Conservation (phyloP, 2,113 vertebrate species). For the Odontesthes bonariensis region DNA sequence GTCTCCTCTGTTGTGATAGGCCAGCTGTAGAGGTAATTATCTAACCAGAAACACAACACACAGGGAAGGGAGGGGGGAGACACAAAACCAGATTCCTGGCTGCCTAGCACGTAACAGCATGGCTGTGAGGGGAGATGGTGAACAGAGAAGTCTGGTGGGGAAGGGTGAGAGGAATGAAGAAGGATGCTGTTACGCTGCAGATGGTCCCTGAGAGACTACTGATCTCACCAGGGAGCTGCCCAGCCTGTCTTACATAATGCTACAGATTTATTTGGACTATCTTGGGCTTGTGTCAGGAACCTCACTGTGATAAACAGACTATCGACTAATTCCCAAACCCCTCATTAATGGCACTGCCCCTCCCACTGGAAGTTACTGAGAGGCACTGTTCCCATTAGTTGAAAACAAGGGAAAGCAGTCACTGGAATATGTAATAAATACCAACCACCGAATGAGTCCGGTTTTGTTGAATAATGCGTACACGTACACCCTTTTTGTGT, state of each 20-base stretch:
- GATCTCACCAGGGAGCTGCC: slow-evolving; percentile 39
- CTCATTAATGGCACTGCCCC: slow-evolving; percentile 31
- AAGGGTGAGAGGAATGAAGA: slow-evolving; percentile 15
- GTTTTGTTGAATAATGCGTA: slow-evolving; percentile 16
- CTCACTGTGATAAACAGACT: slow-evolving; percentile 65
- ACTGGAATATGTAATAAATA: neutral
- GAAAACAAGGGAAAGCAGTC: slow-evolving; percentile 23
- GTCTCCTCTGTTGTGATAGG: no score
- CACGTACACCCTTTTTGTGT: neutral
- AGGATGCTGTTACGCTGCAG: slow-evolving; percentile 58
- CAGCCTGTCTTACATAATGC: slow-evolving; percentile 64
- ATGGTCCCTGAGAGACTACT: slow-evolving; percentile 35
- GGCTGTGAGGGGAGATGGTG: neutral
- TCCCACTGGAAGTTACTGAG: slow-evolving; percentile 23
- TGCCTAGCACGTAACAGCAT: no score
- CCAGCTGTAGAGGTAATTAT: no score
- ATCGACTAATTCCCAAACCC: slow-evolving; percentile 36
- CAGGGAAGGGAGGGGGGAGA: no score
- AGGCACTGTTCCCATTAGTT: slow-evolving; percentile 25
- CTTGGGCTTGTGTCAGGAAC: slow-evolving; percentile 67
- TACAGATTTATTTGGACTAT: slow-evolving; percentile 66
- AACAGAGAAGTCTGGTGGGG: slow-evolving; percentile 6
- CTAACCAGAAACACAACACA: no score
- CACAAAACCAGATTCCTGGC: no score
- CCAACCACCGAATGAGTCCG: slow-evolving; percentile 15